Evolutionary conservation across 2,113 vertebrate genomes (phyloP), one percentile per base, ranked within the genome.

Genomic region (Speoplatyrhinus poulsoni): DNA sequence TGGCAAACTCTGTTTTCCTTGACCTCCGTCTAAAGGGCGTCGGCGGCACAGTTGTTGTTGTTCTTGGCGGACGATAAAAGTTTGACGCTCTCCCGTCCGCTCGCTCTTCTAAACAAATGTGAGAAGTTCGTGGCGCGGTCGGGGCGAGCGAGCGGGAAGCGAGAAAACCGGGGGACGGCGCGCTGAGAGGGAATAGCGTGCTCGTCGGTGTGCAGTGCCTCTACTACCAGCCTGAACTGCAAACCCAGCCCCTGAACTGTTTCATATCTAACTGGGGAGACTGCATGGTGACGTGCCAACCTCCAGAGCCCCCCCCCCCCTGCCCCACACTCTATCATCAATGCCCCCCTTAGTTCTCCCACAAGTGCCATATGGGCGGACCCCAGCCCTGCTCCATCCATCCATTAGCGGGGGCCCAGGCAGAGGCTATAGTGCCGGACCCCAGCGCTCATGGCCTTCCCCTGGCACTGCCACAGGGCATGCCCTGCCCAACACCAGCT

Each of bases 381-480:
- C 26, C 76, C 73, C 82, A 87, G 84, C 82, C 81, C 80, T 73
- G 69, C 85, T 92, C 90, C 26, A 26, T 26, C 26, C 26, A 26
- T 26, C 26, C 92, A 94, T 93, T 93, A 93, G 90, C 70, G 61
- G 73, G 36, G 79, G 83, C 82, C 84, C 12, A 64, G 79, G 74
- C 84, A 81, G 81, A 81, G 87, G 86, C 77, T 54, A 67, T 79
- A 77, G 83, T 72, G 61, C 85, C 64, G 72, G 76, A 87, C 86
- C 85, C 80, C 75, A 48, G 87, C 78, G 84, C 85, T 87, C 74
- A 81, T 80, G 85, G 86, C 84, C 81, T 80, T 91, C 91, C 89
- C 88, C 85, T 89, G 91, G 90, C 90, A 88, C 84, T 77, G 92
- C 92, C 90, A 89, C 89, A 87, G 92, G 92, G 92, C 91, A 92